Percentiles rank a stretch among this genome's conserved stretches.
phyloP scores from a whole-genome alignment of 2,888 invertebrate genomes.

The Palloptera scutellata region DNA sequence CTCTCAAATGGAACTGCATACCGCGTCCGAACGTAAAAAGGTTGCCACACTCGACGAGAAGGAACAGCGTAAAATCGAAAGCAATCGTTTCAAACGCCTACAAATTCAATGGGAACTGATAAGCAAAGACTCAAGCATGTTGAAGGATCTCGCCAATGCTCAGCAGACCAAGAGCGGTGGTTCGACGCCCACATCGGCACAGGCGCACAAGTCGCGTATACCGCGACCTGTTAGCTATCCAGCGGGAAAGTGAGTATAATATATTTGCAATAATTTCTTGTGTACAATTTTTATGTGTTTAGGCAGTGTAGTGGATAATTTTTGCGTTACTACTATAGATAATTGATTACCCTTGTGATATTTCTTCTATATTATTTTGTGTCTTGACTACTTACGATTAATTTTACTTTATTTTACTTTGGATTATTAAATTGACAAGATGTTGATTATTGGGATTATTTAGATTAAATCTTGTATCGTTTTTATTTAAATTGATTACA shows the following conservation, averaged over 20 bases:
- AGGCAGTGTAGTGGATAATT: no score
- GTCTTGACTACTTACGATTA: no score
- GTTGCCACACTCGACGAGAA: constrained; percentile 46
- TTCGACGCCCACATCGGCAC: constrained; percentile 62
- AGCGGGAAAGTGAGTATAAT: constrained; percentile 62
- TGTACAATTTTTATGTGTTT: constrained; percentile 1
- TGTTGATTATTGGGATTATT: no score
- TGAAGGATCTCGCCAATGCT: constrained; percentile 60
- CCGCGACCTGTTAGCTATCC: constrained; percentile 65
- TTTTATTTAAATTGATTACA: no score
- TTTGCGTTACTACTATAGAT: no score
- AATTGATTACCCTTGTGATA: no score
- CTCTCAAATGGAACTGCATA: constrained; percentile 23
- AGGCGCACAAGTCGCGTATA: constrained; percentile 61
- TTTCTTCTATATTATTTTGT: neutral
- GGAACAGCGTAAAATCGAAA: constrained; percentile 62
- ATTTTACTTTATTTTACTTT: no score
- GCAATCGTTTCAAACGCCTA: constrained; percentile 63
- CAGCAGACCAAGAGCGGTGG: constrained; percentile 64
- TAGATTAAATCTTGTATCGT: no score
- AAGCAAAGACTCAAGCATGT: constrained; percentile 63
- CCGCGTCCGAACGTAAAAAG: constrained; percentile 24
- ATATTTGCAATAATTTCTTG: neutral
- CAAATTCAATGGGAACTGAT: constrained; percentile 65
- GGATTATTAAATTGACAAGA: no score